Percentiles rank a stretch among this genome's conserved stretches.
Evolutionary conservation across 2,888 invertebrate genomes (phyloP).

Genomic region (Drosophila lutescens): DNA sequence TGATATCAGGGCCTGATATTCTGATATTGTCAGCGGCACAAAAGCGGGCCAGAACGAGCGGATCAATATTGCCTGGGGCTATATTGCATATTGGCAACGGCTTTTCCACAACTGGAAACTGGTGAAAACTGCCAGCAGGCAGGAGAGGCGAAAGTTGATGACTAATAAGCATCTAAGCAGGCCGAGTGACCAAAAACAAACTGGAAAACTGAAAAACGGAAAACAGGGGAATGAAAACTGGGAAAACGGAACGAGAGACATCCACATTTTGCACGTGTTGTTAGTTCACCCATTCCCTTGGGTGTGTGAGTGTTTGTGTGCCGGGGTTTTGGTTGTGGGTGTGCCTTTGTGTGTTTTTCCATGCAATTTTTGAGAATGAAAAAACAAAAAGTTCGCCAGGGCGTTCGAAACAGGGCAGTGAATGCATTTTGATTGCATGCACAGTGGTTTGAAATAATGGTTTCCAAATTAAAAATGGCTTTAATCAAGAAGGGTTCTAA

Average conservation of each 20-base stretch:
- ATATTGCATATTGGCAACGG: slow-evolving; percentile 25
- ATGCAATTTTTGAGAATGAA: slow-evolving; percentile 42
- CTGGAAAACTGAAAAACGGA: slow-evolving; percentile 25
- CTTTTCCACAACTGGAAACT: slow-evolving; percentile 22
- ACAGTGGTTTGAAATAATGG: slow-evolving; percentile 36
- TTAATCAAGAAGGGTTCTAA: not conserved
- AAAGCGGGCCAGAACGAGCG: slow-evolving; percentile 9
- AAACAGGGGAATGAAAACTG: slow-evolving; percentile 19
- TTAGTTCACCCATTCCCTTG: slow-evolving; percentile 27
- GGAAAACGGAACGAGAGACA: slow-evolving; percentile 27
- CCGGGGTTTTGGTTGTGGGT: not conserved
- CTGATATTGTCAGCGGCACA: slow-evolving; percentile 35
- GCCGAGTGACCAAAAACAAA: slow-evolving; percentile 34
- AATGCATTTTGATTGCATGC: slow-evolving; percentile 71
- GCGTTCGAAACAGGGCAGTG: slow-evolving; percentile 35
- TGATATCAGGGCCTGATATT: slow-evolving; percentile 24
- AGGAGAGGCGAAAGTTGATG: slow-evolving; percentile 26
- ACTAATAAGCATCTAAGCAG: slow-evolving; percentile 65
- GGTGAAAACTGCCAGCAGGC: not conserved
- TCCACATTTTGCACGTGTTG: slow-evolving; percentile 51
- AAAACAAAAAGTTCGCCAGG: slow-evolving; percentile 48
- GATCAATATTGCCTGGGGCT: slow-evolving; percentile 35
- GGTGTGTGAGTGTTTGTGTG: slow-evolving; percentile 8
- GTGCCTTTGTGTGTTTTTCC: slow-evolving; percentile 14
- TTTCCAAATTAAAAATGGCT: not conserved